Evolutionary conservation across 2,888 invertebrate species (phyloP), one percentile per base, ranked within the genome.

Genomic region (Lottia gigantea): DNA sequence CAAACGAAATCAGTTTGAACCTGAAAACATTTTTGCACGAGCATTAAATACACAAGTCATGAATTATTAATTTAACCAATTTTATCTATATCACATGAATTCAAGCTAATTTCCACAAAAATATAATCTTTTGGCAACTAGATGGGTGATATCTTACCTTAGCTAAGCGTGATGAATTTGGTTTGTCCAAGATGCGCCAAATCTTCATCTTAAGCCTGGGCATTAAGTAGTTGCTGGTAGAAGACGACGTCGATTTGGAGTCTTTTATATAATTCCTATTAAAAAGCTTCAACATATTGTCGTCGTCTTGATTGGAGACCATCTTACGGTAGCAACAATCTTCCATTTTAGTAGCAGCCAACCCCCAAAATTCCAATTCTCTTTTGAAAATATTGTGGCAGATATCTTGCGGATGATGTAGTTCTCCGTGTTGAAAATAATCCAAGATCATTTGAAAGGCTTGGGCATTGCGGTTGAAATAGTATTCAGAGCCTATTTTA

Each of bases 341-440:
- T 7, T 73, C 68, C 74, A 79, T 72, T 62, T 66, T 66, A 11
- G 62, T 71, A 6, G 70, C 66, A 45, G 74, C 73, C 14, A 78
- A 69, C 19, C 73, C 71, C 80, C 80, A 80, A 64, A 75, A 77
- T 7, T 70, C 62, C n/a, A 80, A 64, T 62, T 80, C 80, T 26
- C 76, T 70, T n/a, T 68, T 73, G 90, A 95, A 95, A 77, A 95
- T 95, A 76, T 95, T 95, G 76, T 95, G 95, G 82, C 95, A 93
- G 83, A 95, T 93, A 91, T 95, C 95, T 88, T 94, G 94, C 79
- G 95, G 95, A 83, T 95, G 95, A 89, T 95, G 95, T 83, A 95
- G 92, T 89, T 95, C 95, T 90, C 94, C 95, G 88, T 95, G 95
- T 16, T 76, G 75, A 31, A 71, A 72, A 62, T 74, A 80, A 68